Conservation (phyloP, 2,888 invertebrate genomes). For the Torymus texanus region DNA sequence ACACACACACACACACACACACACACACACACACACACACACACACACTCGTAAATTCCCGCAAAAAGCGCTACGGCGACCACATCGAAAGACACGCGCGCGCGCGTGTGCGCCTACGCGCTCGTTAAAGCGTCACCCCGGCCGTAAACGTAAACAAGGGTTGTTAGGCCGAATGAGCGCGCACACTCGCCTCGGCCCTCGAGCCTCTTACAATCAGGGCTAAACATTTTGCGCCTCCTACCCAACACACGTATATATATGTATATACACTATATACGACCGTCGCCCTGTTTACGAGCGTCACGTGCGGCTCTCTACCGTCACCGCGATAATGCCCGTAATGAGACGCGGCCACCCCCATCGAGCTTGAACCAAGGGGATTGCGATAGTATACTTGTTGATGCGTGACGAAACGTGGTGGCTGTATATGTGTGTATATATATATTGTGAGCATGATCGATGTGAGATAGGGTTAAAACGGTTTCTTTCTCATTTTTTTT, state of each 20-base stretch:
- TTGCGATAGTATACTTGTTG: constrained; percentile 38
- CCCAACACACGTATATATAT: constrained; percentile 59
- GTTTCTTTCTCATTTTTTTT: too few species aligned
- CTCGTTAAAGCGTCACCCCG: constrained; percentile 69
- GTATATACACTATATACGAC: constrained; percentile 44
- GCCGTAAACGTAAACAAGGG: constrained; percentile 74
- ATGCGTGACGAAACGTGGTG: not conserved
- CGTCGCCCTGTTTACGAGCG: constrained; percentile 37
- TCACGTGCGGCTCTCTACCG: constrained; percentile 23
- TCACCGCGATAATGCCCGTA: constrained; percentile 46
- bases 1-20: too few species aligned
- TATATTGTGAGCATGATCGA: constrained; percentile 33
- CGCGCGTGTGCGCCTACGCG: constrained; percentile 61
- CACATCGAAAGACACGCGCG: too few species aligned
- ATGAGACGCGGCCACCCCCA: constrained; percentile 17
- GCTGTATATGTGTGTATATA: not conserved
- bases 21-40: too few species aligned
- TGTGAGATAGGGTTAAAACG: constrained; percentile 24
- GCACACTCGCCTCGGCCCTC: constrained; percentile 54
- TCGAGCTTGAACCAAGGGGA: not conserved
- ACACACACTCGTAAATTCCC: too few species aligned
- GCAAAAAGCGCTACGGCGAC: too few species aligned
- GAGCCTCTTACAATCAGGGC: constrained; percentile 69
- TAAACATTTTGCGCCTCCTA: constrained; percentile 68
- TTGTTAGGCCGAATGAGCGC: constrained; percentile 67